These are phyloP conservation scores for Leptobrachium ailaonicum DNA, from an alignment of 2,113 vertebrate genomes.

Conservation along the genomic window DNA sequence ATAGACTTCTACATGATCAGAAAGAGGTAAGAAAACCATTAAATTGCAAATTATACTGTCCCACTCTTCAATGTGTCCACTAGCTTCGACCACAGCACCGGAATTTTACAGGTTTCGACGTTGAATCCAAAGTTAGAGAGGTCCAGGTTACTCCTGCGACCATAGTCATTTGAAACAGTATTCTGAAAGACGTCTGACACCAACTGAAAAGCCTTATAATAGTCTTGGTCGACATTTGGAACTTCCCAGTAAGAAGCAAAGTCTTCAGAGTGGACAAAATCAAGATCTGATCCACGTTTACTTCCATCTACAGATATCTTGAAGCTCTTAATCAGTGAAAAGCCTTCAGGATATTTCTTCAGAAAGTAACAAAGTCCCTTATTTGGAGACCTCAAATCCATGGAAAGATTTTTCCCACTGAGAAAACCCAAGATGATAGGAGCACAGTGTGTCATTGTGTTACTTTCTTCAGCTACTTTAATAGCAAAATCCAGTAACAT, in stretches of 20 bases:
- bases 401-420: conserved; percentile 7
- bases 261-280: not conserved
- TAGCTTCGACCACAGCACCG: conserved; percentile 15
- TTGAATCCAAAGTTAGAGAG: not conserved
- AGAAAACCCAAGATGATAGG: conserved; percentile 40
- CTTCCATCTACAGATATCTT: not conserved
- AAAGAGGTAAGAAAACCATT: conserved; percentile 41
- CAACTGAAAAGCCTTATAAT: conserved; percentile 12
- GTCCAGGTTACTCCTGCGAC: not conserved
- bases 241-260: conserved; percentile 9
- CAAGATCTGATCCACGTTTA: not conserved
- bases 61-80: not conserved
- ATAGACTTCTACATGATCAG: conserved; percentile 43
- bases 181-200: not conserved
- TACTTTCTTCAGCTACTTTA: not conserved
- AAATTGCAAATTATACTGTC: conserved; percentile 43
- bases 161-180: not conserved
- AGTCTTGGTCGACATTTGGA: conserved; percentile 43
- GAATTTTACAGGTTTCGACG: conserved; percentile 21
- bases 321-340: conserved; percentile 33
- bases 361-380: not conserved
- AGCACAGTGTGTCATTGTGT: not conserved
- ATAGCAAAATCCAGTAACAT: conserved; percentile 1
- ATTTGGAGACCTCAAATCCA: not conserved
- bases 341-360: conserved; percentile 44